Conservation (phyloP, 2,797 vertebrate genomes). For the Typhlichthys eigenmanni region DNA sequence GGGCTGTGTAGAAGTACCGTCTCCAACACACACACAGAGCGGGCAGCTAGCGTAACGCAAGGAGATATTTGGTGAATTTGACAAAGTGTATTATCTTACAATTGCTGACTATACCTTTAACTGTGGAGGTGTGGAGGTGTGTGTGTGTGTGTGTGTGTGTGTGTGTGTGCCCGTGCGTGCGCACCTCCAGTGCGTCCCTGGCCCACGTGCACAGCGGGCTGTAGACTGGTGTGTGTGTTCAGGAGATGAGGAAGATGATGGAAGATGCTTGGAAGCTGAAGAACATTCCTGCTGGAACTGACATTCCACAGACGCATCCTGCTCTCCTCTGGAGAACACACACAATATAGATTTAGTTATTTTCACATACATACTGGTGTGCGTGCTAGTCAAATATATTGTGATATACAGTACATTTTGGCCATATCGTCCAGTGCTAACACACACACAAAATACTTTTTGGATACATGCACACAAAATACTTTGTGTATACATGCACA, state of each 20-base stretch:
- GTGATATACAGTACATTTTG: too few species aligned
- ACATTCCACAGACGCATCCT: slow-evolving; percentile 94
- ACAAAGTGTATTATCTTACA: too few species aligned
- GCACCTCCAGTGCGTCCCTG: slow-evolving; percentile 95
- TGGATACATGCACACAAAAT: too few species aligned
- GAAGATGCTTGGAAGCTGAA: slow-evolving; percentile 97
- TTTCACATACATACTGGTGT: neutral
- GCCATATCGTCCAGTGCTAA: too few species aligned
- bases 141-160: slow-evolving; percentile 19
- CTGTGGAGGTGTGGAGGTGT: slow-evolving; percentile 11
- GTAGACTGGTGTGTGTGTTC: slow-evolving; percentile 92
- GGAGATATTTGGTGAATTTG: too few species aligned
- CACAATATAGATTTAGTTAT: neutral
- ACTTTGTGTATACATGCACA: too few species aligned
- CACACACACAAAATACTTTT: too few species aligned
- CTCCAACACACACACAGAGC: too few species aligned
- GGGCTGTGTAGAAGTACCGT: too few species aligned
- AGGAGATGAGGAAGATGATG: slow-evolving; percentile 97
- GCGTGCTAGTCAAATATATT: neutral
- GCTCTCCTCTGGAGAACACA: slow-evolving; percentile 85
- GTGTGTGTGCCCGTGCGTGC: slow-evolving; percentile 17
- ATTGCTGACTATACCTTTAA: neutral
- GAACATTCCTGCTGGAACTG: slow-evolving; percentile 91
- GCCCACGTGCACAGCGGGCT: slow-evolving; percentile 91
- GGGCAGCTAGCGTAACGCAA: too few species aligned